These are phyloP conservation scores for Phaenicophaeus curvirostris DNA, from an alignment of 2,797 vertebrate genomes.

Conservation along the genomic window DNA sequence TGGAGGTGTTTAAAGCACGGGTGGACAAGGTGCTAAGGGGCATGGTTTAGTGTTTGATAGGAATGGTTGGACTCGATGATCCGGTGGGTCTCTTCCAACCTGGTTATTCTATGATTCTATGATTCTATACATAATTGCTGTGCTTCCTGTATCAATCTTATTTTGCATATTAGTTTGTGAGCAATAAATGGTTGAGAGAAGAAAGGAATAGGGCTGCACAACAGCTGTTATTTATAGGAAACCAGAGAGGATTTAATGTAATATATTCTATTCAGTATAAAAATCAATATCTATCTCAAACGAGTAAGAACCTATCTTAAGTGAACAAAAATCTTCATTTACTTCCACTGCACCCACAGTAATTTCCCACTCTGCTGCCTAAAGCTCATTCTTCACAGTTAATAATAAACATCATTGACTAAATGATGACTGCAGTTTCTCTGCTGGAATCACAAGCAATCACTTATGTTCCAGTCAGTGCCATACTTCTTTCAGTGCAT, in stretches of 20 bases:
- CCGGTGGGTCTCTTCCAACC: too few species aligned
- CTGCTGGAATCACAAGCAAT: not conserved
- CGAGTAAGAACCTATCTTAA: not conserved
- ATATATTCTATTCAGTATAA: not conserved
- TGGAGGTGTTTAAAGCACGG: too few species aligned
- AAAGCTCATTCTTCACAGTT: conserved; percentile 45
- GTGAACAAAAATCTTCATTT: conserved; percentile 36
- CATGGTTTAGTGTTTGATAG: too few species aligned
- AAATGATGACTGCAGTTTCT: conserved; percentile 43
- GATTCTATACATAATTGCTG: not conserved
- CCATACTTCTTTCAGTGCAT: not conserved
- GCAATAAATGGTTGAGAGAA: not conserved
- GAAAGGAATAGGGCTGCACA: not conserved
- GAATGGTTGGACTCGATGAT: too few species aligned
- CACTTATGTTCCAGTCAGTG: not conserved
- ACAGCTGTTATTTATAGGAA: not conserved
- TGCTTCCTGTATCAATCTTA: not conserved
- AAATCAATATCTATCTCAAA: conserved; percentile 5
- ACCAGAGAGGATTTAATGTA: not conserved
- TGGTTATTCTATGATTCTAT: too few species aligned
- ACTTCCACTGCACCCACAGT: not conserved
- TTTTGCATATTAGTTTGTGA: not conserved
- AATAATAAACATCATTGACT: conserved; percentile 56
- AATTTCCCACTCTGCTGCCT: conserved; percentile 24
- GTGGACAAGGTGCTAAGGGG: too few species aligned